phyloP scores from a whole-genome alignment of 2,113 vertebrate species.

The Carettochelys insculpta region DNA sequence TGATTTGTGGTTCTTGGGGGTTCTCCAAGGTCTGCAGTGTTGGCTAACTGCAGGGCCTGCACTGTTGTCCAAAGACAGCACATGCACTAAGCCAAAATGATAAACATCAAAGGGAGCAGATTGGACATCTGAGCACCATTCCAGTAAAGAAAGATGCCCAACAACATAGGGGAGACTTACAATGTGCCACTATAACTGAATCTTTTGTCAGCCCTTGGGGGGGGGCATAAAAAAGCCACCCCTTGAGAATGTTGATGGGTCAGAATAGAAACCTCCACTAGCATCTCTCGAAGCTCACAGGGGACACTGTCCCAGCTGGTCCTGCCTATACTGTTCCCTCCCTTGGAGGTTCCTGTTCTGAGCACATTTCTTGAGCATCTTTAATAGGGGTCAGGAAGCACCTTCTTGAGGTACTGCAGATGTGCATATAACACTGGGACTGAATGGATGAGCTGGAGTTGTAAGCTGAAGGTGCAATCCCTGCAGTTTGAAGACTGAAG shows the following conservation, averaged over 20 bases:
- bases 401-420: background rate
- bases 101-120: too few species aligned
- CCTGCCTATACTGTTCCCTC: background rate
- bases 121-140: too few species aligned
- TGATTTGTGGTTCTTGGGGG: too few species aligned
- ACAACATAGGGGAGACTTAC: too few species aligned
- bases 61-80: too few species aligned
- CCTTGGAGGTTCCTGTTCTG: background rate
- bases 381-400: background rate
- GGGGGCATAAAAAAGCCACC: background rate
- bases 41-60: too few species aligned
- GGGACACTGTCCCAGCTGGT: background rate
- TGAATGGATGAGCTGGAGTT: background rate
- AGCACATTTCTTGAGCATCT: background rate
- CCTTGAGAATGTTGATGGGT: background rate
- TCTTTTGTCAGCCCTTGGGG: background rate
- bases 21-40: too few species aligned
- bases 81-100: too few species aligned
- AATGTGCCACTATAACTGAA: background rate
- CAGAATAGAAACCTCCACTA: background rate
- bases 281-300: background rate
- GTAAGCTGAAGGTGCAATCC: constrained; percentile 5
- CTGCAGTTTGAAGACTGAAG: background rate
- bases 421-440: background rate
- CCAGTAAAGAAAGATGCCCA: too few species aligned